These are phyloP conservation scores for Adelosebastes latens DNA, from an alignment of 2,797 vertebrate species.

Conservation along the genomic window DNA sequence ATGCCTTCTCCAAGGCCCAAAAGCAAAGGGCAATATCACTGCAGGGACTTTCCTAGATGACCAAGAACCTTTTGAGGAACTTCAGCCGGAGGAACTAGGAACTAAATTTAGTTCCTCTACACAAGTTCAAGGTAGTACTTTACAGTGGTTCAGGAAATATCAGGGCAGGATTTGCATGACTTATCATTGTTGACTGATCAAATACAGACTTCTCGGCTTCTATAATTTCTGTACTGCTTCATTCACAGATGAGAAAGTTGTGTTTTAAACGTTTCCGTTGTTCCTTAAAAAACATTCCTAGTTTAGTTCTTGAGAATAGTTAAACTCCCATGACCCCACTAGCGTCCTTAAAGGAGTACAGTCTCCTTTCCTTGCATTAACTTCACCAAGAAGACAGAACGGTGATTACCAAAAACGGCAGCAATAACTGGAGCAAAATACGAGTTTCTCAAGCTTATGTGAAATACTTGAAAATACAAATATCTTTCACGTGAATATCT, in stretches of 20 bases:
- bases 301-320: background rate
- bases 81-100: background rate
- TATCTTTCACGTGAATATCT: background rate
- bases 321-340: background rate
- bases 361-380: background rate
- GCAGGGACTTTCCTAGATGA: background rate
- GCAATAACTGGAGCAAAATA: background rate
- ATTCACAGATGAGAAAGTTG: background rate
- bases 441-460: background rate
- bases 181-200: background rate
- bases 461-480: background rate
- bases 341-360: background rate
- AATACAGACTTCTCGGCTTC: background rate
- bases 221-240: background rate
- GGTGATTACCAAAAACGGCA: background rate
- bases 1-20: background rate
- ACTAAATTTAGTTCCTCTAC: background rate
- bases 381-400: background rate
- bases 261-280: background rate
- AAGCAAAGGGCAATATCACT: background rate
- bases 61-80: background rate
- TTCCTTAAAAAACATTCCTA: background rate
- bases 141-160: background rate
- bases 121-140: background rate
- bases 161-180: background rate